Conservation (phyloP, 1,140 invertebrate species). For the Apis cerana region DNA sequence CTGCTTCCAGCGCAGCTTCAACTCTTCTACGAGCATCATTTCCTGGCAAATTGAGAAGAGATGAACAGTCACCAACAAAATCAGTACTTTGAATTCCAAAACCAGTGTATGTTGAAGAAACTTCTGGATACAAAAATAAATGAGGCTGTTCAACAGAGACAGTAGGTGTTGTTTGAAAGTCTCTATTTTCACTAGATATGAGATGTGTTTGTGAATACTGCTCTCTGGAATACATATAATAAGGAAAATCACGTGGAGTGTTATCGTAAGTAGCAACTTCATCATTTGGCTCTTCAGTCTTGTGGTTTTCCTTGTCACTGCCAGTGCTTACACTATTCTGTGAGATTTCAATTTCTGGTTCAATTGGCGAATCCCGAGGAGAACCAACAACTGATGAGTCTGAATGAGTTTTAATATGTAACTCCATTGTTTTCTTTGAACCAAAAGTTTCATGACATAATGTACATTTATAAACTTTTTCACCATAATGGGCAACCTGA, state of each 20-base stretch:
- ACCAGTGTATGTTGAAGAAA: slow-evolving; percentile 54
- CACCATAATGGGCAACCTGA: slow-evolving; percentile 92
- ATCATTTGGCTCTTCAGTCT: slow-evolving; percentile 71
- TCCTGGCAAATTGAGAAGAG: slow-evolving; percentile 78
- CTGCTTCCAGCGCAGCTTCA: slow-evolving; percentile 85
- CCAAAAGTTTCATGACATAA: slow-evolving; percentile 94
- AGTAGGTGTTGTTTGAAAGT: slow-evolving; percentile 53
- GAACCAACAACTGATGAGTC: slow-evolving; percentile 76
- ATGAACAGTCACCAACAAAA: slow-evolving; percentile 67
- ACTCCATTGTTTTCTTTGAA: slow-evolving; percentile 93
- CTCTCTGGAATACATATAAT: slow-evolving; percentile 72
- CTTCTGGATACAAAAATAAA: slow-evolving; percentile 71
- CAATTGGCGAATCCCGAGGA: slow-evolving; percentile 69
- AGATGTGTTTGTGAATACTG: slow-evolving; percentile 52
- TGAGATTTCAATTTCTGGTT: slow-evolving; percentile 74
- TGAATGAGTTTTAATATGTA: slow-evolving; percentile 94
- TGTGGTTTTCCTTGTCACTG: slow-evolving; percentile 74
- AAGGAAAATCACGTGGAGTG: slow-evolving; percentile 66
- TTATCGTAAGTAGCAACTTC: slow-evolving; percentile 31
- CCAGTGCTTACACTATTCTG: slow-evolving; percentile 49
- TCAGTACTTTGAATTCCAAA: slow-evolving; percentile 68
- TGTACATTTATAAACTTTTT: slow-evolving; percentile 95
- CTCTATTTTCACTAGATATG: slow-evolving; percentile 66
- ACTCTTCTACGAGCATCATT: slow-evolving; percentile 87
- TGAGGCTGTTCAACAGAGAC: slow-evolving; percentile 47